Percentiles rank a stretch among this genome's conserved stretches.
Evolutionary conservation across 2,113 vertebrate genomes (phyloP).

Genomic region (Antechinus flavipes): DNA sequence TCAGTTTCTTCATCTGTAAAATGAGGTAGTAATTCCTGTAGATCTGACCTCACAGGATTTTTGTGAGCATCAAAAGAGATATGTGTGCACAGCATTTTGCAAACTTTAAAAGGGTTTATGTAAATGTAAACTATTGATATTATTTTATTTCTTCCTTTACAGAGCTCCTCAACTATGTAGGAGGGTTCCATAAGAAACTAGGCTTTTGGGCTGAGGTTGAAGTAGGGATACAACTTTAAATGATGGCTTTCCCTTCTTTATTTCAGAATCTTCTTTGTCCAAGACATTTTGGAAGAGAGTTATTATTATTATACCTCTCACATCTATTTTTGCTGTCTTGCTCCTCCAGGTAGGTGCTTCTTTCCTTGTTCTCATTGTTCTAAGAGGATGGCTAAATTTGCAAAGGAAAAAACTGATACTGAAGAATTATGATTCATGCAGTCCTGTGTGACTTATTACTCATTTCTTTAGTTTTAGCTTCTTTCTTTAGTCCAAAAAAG

Average conservation of each 20-base stretch:
- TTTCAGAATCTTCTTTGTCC: conserved; percentile 46
- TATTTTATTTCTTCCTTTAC: background rate
- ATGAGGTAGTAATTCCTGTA: background rate
- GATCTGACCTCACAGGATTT: background rate
- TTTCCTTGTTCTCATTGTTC: conserved; percentile 4
- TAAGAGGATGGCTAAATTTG: background rate
- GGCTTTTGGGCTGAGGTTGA: background rate
- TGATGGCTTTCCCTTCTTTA: background rate
- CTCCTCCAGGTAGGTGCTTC: conserved; percentile 50
- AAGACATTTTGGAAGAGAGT: background rate
- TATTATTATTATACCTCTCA: background rate
- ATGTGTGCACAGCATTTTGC: background rate
- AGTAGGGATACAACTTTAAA: background rate
- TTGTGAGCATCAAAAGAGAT: background rate
- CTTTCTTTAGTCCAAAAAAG: background rate
- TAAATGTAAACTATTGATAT: background rate
- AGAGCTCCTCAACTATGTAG: background rate
- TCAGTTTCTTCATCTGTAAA: background rate
- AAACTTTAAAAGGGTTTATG: background rate
- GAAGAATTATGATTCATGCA: background rate
- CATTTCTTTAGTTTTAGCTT: background rate
- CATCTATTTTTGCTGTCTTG: background rate
- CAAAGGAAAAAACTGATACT: background rate
- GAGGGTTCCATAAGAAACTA: background rate
- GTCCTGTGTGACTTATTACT: background rate